Conservation (phyloP, 2,113 vertebrate genomes). For the Siniperca chuatsi region DNA sequence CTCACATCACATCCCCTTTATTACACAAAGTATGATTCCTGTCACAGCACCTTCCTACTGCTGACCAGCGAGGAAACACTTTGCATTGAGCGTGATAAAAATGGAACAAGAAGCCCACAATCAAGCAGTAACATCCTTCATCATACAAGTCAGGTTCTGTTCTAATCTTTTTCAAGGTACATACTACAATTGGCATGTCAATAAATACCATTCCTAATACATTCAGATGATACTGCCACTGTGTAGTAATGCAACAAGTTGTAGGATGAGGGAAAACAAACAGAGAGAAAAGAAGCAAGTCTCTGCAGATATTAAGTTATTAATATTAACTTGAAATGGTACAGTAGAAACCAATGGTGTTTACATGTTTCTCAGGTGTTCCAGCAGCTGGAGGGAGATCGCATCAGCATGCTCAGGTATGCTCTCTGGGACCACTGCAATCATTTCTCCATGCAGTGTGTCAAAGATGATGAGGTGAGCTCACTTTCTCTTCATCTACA, state of each 20-base stretch:
- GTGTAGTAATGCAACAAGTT: neutral
- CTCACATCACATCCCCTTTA: conserved; percentile 25
- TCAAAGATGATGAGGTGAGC: conserved; percentile 92
- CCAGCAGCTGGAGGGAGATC: conserved; percentile 92
- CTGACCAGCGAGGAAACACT: conserved; percentile 1
- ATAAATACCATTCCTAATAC: neutral
- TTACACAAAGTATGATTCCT: neutral
- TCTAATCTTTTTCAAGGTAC: neutral
- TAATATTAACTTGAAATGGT: neutral
- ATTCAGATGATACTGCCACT: neutral
- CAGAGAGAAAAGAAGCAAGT: neutral
- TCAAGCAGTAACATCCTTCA: neutral
- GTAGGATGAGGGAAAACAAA: neutral
- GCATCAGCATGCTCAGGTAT: conserved; percentile 90
- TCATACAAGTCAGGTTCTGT: neutral
- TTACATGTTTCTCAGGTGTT: conserved; percentile 85
- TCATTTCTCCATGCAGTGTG: conserved; percentile 92
- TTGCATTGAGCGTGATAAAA: conserved; percentile 9
- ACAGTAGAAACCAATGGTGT: neutral
- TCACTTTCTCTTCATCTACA: neutral
- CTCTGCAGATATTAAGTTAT: neutral
- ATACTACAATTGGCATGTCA: neutral
- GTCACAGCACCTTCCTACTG: neutral
- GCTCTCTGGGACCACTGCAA: conserved; percentile 96
- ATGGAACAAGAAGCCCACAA: neutral